Evolutionary conservation across 1,140 invertebrate species (phyloP).

Genomic region (Zophobas morio): DNA sequence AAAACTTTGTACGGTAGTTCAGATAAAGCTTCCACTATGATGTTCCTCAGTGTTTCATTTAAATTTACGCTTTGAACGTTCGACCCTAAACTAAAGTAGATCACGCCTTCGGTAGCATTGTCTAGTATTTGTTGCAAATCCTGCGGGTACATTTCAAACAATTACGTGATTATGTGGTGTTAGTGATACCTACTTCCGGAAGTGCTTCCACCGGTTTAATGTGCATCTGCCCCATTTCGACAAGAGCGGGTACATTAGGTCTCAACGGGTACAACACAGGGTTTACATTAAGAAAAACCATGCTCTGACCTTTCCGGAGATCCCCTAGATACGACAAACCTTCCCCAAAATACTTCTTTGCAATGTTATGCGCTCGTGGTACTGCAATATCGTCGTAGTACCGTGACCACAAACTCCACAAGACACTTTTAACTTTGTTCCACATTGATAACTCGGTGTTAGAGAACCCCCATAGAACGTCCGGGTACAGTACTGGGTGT

Average conservation of each 20-base stretch:
- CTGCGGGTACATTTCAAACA: conserved; percentile 24
- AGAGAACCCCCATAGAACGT: conserved; percentile 57
- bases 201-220: background rate
- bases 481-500: conserved; percentile 67
- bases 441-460: conserved; percentile 62
- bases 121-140: conserved; percentile 65
- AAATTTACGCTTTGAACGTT: conserved; percentile 67
- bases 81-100: conserved; percentile 72
- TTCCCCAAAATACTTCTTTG: conserved; percentile 66
- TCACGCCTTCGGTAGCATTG: conserved; percentile 66
- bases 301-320: conserved; percentile 68
- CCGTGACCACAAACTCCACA: conserved; percentile 53
- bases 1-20: conserved; percentile 68
- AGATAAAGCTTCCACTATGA: conserved; percentile 68
- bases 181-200: background rate
- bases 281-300: conserved; percentile 67
- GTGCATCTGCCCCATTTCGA: conserved; percentile 44
- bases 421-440: conserved; percentile 63
- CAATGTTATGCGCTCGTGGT: conserved; percentile 59
- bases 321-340: conserved; percentile 67
- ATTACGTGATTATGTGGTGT: background rate
- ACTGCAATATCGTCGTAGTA: conserved; percentile 57
- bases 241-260: too few relatives aligned
- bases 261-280: too few relatives aligned
- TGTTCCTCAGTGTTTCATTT: conserved; percentile 62